A percentile compares a stretch with the other conserved stretches of the same genome.
Conservation (phyloP, 1,140 invertebrate species). For the Bombus picipes region DNA sequence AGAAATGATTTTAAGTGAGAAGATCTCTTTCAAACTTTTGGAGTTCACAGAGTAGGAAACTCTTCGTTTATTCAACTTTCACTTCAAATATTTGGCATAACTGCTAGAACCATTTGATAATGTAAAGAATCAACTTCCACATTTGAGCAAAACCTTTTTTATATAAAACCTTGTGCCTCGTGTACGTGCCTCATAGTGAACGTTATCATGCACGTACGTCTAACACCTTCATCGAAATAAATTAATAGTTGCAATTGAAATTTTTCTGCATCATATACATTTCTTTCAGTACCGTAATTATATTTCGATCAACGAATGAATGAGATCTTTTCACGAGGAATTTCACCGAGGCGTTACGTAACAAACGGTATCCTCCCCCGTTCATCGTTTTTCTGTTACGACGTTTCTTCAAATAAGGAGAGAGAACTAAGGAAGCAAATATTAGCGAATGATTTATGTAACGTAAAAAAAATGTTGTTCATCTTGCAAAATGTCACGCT, state of each 20-base stretch:
- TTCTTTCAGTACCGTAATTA: not conserved
- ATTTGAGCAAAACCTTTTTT: not conserved
- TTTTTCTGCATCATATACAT: not conserved
- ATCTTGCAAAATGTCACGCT: slow-evolving; percentile 14
- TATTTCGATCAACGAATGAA: not conserved
- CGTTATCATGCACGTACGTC: not conserved
- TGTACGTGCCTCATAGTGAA: no score
- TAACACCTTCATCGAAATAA: not conserved
- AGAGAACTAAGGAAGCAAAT: slow-evolving; percentile 1
- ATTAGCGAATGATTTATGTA: slow-evolving; percentile 38
- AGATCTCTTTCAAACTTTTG: no score
- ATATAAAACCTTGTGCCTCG: not conserved
- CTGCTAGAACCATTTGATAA: not conserved
- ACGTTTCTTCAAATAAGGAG: not conserved
- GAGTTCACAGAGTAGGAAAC: not conserved
- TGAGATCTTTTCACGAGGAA: not conserved
- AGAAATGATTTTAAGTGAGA: not conserved
- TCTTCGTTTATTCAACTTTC: slow-evolving; percentile 35
- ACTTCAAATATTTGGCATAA: slow-evolving; percentile 34
- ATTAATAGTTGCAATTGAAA: not conserved
- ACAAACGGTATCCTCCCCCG: not conserved
- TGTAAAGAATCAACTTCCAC: not conserved
- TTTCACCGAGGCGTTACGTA: not conserved
- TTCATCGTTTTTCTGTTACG: slow-evolving; percentile 1
- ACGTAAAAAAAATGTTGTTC: not conserved